phyloP scores from a whole-genome alignment of 2,797 vertebrate genomes.

The Syncerus caffer region DNA sequence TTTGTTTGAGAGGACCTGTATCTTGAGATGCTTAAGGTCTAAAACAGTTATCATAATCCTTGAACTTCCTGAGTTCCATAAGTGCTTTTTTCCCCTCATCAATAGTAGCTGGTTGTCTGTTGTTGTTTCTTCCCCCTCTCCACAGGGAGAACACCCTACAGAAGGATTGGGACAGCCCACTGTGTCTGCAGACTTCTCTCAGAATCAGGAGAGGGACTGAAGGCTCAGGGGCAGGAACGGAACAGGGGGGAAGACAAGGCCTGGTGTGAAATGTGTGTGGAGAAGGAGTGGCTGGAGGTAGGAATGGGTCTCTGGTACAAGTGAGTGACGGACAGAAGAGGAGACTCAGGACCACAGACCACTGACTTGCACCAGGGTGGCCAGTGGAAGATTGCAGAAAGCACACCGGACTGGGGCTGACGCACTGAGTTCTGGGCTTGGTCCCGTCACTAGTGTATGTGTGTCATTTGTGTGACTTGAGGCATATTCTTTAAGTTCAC shows the following conservation, averaged over 20 bases:
- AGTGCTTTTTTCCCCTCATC: background rate
- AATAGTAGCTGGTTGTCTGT: background rate
- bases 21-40: background rate
- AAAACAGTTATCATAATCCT: background rate
- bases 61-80: background rate
- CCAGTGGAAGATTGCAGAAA: background rate
- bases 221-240: background rate
- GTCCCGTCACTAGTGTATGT: background rate
- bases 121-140: background rate
- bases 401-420: background rate
- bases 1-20: background rate
- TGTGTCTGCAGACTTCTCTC: background rate
- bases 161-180: background rate
- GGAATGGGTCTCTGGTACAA: background rate
- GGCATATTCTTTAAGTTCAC: background rate
- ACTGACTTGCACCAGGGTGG: background rate
- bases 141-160: rapidly evolving
- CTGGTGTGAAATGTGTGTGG: background rate
- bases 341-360: background rate
- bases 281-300: background rate
- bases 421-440: background rate
- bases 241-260: background rate
- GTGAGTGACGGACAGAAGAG: background rate
- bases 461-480: background rate
- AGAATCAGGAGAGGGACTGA: background rate